Percentiles rank a stretch among this genome's conserved stretches.
Evolutionary conservation across 2,797 vertebrate species (phyloP).

Genomic region (Linurgus olivaceus): DNA sequence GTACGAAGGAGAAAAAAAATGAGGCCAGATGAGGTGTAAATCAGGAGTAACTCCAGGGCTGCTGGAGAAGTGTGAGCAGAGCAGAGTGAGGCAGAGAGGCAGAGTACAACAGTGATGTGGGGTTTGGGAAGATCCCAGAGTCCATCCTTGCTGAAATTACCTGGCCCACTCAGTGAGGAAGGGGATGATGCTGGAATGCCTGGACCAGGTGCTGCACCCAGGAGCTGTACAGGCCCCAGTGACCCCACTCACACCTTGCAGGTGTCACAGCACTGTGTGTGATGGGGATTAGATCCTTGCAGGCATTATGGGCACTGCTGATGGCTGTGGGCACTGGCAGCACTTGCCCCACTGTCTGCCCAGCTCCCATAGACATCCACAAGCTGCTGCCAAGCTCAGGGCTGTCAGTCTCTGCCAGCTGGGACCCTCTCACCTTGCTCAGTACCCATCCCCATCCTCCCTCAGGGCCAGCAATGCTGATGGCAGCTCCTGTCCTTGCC

Average conservation of each 20-base stretch:
- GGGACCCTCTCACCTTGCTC: background rate
- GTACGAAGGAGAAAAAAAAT: background rate
- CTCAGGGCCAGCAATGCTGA: background rate
- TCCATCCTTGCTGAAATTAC: background rate
- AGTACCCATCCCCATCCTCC: background rate
- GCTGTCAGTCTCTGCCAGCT: background rate
- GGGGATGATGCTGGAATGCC: background rate
- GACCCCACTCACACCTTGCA: background rate
- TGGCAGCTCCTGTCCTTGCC: background rate
- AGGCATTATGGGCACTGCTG: background rate
- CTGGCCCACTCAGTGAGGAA: background rate
- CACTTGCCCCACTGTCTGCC: background rate
- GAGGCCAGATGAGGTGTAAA: conserved; percentile 20
- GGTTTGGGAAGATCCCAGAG: background rate
- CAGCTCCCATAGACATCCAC: no score
- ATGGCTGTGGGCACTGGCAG: accelerated
- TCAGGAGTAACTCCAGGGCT: conserved; percentile 6
- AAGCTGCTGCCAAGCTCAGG: background rate
- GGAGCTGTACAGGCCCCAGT: background rate
- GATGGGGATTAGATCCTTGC: background rate
- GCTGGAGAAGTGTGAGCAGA: background rate
- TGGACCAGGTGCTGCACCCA: background rate
- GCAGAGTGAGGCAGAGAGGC: background rate
- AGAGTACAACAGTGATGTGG: accelerated
- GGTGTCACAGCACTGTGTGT: accelerated